Conservation (phyloP, 2,797 vertebrate genomes). For the Dendrocincla fuliginosa region DNA sequence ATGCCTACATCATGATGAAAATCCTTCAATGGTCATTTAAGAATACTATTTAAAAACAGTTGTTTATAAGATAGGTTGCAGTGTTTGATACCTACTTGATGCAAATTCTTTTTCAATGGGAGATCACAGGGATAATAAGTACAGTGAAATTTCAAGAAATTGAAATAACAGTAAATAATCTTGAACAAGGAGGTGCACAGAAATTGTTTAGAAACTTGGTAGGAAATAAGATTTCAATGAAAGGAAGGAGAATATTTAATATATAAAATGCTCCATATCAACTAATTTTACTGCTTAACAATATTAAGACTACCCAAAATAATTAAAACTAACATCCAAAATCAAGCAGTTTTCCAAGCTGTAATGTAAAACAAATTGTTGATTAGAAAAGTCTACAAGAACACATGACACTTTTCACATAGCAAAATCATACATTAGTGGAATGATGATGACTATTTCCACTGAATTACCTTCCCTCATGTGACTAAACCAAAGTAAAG, state of each 20-base stretch:
- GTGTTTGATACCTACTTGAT: background rate
- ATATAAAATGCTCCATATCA: background rate
- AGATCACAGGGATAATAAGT: accelerated
- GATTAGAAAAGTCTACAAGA: background rate
- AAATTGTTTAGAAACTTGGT: background rate
- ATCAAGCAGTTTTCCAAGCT: background rate
- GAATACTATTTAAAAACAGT: background rate
- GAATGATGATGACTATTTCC: background rate
- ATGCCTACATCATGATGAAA: background rate
- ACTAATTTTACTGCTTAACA: background rate
- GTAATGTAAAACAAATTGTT: background rate
- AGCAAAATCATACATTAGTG: background rate
- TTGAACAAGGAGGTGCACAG: background rate
- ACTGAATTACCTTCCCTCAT: background rate
- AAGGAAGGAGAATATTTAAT: background rate
- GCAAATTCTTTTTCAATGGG: background rate
- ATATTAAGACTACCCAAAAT: background rate
- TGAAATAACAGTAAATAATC: background rate
- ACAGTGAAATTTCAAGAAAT: background rate
- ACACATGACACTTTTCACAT: background rate
- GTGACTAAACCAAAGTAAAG: background rate
- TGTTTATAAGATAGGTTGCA: background rate
- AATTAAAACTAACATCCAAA: background rate
- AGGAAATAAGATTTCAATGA: background rate
- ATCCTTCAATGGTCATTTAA: background rate